Evolutionary conservation across 2,888 invertebrate species (phyloP).

Genomic region (Drosophila mimica): DNA sequence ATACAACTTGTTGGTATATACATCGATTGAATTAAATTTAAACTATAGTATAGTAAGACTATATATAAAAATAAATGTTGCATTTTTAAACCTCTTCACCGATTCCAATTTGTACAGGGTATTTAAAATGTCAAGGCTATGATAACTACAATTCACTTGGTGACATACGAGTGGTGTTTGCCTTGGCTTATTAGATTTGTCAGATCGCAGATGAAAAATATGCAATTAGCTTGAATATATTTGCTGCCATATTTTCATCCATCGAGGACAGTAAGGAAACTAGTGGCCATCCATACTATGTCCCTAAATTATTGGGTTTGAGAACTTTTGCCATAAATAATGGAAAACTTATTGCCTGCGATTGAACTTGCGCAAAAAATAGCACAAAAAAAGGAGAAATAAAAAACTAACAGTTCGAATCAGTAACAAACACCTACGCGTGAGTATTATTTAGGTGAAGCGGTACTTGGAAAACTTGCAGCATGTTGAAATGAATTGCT

Average conservation of each 20-base stretch:
- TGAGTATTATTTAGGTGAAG: conserved; percentile 6
- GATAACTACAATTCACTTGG: conserved; percentile 22
- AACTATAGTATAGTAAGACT: neutral
- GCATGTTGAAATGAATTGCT: neutral
- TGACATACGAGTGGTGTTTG: conserved; percentile 17
- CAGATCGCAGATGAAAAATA: conserved; percentile 30
- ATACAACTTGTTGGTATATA: neutral
- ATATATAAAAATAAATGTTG: neutral
- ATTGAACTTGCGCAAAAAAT: conserved; percentile 22
- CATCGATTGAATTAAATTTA: neutral
- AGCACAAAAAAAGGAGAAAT: neutral
- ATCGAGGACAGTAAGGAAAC: neutral
- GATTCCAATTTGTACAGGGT: neutral
- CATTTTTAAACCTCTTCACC: neutral
- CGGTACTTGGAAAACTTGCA: neutral
- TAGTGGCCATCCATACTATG: neutral
- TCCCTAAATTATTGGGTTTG: conserved; percentile 39
- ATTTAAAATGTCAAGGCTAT: conserved; percentile 51
- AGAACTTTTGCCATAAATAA: conserved; percentile 60
- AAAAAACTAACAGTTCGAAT: neutral
- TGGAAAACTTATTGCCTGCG: conserved; percentile 39
- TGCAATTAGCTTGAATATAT: conserved; percentile 68
- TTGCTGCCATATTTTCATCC: conserved; percentile 18
- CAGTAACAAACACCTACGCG: conserved; percentile 13
- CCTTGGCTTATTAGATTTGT: conserved; percentile 23